Base-by-base conservation (phyloP, 2,888 invertebrate genomes). In the Agrypnus murinus region DNA sequence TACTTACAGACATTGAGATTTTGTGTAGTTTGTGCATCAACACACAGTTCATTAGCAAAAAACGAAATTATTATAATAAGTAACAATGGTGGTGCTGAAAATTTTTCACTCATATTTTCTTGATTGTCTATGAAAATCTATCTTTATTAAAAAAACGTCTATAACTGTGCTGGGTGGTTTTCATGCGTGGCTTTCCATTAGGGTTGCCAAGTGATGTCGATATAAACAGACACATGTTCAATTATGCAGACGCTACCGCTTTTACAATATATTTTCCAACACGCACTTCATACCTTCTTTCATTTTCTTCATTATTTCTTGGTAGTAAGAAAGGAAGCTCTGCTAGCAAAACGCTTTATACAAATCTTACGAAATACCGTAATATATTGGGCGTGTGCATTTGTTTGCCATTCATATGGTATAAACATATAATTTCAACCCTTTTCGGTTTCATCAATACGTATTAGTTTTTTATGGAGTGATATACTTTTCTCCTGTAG, bases 1-100 rank as follows among this genome's bases (percentile, higher is more conserved):
- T 82, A 91, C 92, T 90, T 89, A 92, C 92, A 87, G 79, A 92
- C 90, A 82, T 92, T 92, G 71, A 92, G 90, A 82, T 91, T 92
- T 84, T 92, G 92, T 66, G 91, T 91, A 0, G 92, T 92, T 85
- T 92, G 92, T n/a, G 77, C 58, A 6, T 72, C 32, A 12, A 55
- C 70, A 65, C 58, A 12, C 12, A 3, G 12, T 32, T 64, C 15
- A 19, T 15, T 64, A 6, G 59, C 19, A 43, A 32, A 32, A 14
- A 58, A 31, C 5, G 50, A 50, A 15, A 43, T 17, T 53, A 70
- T 55, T 50, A 70, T 31, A 38, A 65, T 65, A 17, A 70, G 15
- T 2, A 57, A 45, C 32, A 65, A 55, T 17, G 46, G 60, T 10
- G 50, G 48, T 12, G 14, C 17, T 6, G 48, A 64, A 58, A 15